Evolutionary conservation across 2,113 vertebrate species (phyloP).

Genomic region (Bubo blakistoni): DNA sequence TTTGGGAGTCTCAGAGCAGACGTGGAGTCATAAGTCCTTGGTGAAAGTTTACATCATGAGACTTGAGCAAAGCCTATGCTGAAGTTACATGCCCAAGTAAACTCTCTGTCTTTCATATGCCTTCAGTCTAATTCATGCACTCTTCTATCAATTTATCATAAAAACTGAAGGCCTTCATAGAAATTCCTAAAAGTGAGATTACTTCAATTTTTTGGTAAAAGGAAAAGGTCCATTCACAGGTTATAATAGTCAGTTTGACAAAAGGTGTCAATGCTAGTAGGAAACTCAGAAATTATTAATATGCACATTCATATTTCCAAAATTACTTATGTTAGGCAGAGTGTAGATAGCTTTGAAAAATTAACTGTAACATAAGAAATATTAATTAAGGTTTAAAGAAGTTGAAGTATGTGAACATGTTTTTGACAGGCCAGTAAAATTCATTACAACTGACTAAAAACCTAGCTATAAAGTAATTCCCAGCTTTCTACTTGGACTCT

Average conservation of each 20-base stretch:
- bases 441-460: not conserved
- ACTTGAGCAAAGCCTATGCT: not conserved
- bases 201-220: not conserved
- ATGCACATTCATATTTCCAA: not conserved
- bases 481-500: not conserved
- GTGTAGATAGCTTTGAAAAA: not conserved
- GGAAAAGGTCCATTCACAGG: not conserved
- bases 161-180: not conserved
- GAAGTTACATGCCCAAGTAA: not conserved
- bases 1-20: not conserved
- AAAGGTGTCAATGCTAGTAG: not conserved
- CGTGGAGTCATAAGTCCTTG: rapidly evolving
- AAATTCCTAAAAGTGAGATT: not conserved
- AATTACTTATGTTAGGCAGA: not conserved
- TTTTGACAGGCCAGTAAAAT: not conserved
- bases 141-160: not conserved
- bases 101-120: not conserved
- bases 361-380: not conserved
- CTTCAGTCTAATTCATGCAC: not conserved
- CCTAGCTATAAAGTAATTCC: not conserved
- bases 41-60: not conserved
- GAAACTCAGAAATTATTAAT: not conserved
- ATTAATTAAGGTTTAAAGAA: not conserved
- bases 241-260: not conserved
- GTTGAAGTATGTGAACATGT: not conserved